A percentile compares a stretch with the other conserved stretches of the same genome.
Evolutionary conservation across 2,113 vertebrate genomes (phyloP).

Genomic region (Argyrosomus japonicus): DNA sequence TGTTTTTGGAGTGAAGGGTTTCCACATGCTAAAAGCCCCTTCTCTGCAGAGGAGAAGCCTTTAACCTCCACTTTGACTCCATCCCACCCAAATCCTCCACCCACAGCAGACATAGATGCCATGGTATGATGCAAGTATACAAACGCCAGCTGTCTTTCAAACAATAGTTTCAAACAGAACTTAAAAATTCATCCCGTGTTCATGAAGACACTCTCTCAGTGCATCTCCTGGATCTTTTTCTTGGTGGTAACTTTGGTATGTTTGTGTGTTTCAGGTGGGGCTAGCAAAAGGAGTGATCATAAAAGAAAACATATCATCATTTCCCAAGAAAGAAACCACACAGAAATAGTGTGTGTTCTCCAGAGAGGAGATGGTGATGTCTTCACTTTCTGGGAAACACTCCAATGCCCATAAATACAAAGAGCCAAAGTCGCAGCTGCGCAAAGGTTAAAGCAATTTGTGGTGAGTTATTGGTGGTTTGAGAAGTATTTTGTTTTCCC

Average conservation of each 20-base stretch:
- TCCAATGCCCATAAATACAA: conserved; percentile 26
- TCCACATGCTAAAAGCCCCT: conserved; percentile 2
- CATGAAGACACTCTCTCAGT: not conserved
- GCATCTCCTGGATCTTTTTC: not conserved
- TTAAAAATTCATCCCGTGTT: not conserved
- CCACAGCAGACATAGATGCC: not conserved
- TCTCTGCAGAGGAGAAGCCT: not conserved
- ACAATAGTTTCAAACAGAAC: not conserved
- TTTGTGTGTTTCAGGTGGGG: not conserved
- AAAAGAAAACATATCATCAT: not conserved
- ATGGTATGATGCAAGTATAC: not conserved
- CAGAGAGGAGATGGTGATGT: not conserved
- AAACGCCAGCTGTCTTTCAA: not conserved
- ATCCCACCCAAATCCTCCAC: not conserved
- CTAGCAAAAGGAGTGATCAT: not conserved
- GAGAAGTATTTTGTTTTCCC: not conserved
- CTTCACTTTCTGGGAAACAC: conserved; percentile 17
- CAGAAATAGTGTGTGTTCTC: not conserved
- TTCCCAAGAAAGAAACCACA: not conserved
- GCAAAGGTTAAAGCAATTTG: conserved; percentile 22
- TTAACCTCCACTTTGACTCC: not conserved
- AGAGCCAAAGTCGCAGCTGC: conserved; percentile 17
- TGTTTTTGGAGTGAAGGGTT: conserved; percentile 11
- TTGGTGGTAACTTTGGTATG: not conserved
- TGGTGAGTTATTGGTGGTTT: conserved; percentile 8